Evolutionary conservation across 2,113 vertebrate genomes (phyloP), one percentile per base, ranked within the genome.

Genomic region (Cryptomyrus ogoouensis): DNA sequence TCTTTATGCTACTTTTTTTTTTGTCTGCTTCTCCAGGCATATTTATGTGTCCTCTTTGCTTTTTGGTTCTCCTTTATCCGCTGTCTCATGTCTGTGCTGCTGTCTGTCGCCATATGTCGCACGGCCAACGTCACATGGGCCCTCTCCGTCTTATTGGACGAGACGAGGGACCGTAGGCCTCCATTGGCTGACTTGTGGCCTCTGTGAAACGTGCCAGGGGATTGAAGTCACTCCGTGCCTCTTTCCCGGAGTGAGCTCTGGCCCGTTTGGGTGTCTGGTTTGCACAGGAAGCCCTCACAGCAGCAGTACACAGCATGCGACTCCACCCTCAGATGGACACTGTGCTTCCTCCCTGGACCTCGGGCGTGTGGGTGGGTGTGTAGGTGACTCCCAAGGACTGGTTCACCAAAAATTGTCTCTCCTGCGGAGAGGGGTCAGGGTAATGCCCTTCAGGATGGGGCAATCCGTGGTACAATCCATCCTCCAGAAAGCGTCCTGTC

Each of bases 41-140:
- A 84, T 35, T 47, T 46, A 2, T 47, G 83, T 84, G 83, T 90
- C 95, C 86, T 93, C 94, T 93, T 91, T 95, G 70, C 93, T 92
- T 91, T 90, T 91, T 90, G 93, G 92, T 91, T 92, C 88, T 91
- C 91, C 27, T 49, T 88, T 83, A 80, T 50, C 83, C 39, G 52
- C 58, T 83, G 90, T 21, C n/a, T 53, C 56, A 39, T 19, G 35
- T 80, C 39, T 4, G 70, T 42, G 12, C 42, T 53, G 49, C 31
- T 42, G 35, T 80, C 44, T 4, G 83, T 42, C 31, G 17, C 35
- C 74, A 5, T 80, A 62, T 56, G 56, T 66, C 9, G 10, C 27
- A 77, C 13, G 13, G 70, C 31, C 31, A 17, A 15, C 2, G 70
- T 77, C 70, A 31, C 62, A 70, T 13, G 62, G 5, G 74, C 74